Conservation (phyloP, 2,888 invertebrate species). For the Rotaria sp. region DNA sequence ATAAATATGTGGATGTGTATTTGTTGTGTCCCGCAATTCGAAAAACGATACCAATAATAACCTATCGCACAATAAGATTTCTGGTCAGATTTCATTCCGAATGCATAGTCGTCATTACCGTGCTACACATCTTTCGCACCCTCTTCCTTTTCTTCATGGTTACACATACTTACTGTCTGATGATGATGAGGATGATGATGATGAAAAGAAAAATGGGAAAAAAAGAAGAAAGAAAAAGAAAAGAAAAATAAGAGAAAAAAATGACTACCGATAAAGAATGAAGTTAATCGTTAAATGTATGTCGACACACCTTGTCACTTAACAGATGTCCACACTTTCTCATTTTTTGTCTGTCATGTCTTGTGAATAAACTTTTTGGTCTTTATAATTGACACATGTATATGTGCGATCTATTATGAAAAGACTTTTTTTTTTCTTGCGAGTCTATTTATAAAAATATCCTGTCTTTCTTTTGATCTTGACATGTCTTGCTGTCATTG, state of each 20-base stretch:
- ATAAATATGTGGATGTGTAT: background rate
- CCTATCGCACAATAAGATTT: background rate
- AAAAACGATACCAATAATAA: background rate
- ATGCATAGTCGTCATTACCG: background rate
- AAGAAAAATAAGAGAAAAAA: background rate
- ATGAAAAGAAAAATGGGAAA: background rate
- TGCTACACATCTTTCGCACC: background rate
- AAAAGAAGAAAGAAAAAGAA: background rate
- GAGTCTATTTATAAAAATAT: background rate
- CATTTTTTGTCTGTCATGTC: background rate
- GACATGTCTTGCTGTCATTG: background rate
- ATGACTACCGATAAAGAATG: background rate
- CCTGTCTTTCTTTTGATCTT: background rate
- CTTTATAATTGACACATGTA: background rate
- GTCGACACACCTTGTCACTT: background rate
- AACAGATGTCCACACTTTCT: background rate
- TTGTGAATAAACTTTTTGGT: background rate
- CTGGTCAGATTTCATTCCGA: background rate
- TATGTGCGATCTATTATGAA: background rate
- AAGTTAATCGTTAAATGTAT: background rate
- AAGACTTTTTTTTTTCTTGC: background rate
- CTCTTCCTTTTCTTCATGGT: background rate
- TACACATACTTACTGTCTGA: background rate
- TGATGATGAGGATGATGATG: background rate
- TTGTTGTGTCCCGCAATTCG: background rate